phyloP scores from a whole-genome alignment of 2,888 invertebrate species.

The Diaprepes abbreviatus region DNA sequence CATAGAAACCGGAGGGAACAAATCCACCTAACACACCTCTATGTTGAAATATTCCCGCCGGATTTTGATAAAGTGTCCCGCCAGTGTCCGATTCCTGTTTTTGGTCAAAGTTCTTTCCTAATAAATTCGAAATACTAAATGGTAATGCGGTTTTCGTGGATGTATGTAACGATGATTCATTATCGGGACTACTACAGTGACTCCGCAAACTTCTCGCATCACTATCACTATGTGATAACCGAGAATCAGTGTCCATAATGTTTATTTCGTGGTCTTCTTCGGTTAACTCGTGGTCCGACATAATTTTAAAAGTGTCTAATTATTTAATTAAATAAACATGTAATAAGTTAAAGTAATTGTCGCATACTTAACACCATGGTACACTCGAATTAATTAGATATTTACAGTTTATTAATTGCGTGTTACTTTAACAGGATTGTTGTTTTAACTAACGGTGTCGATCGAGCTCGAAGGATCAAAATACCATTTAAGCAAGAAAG shows the following conservation, averaged over 20 bases:
- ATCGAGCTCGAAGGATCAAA: conserved; percentile 31
- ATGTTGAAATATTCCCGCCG: conserved; percentile 61
- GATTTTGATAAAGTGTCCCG: conserved; percentile 56
- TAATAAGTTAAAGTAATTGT: conserved; percentile 2
- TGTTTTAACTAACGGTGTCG: conserved; percentile 13
- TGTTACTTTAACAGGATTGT: conserved; percentile 5
- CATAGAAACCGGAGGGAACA: conserved; percentile 69
- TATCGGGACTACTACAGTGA: conserved; percentile 67
- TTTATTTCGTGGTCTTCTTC: conserved; percentile 77
- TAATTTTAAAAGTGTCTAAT: conserved; percentile 22
- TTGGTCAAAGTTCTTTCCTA: conserved; percentile 62
- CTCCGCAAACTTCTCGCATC: conserved; percentile 69
- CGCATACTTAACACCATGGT: neutral
- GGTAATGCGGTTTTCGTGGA: conserved; percentile 74
- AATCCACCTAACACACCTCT: conserved; percentile 62
- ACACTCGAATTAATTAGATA: conserved; percentile 4
- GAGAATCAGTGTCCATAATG: conserved; percentile 76
- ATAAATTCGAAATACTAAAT: conserved; percentile 85
- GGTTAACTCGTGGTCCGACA: conserved; percentile 67
- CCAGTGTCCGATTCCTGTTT: conserved; percentile 65
- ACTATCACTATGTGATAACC: conserved; percentile 74
- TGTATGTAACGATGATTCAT: conserved; percentile 67
- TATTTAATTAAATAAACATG: neutral
- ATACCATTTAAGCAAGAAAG: conserved; percentile 46
- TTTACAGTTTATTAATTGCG: conserved; percentile 11